Evolutionary conservation across 2,888 invertebrate species (phyloP).

Genomic region (Osmoderma eremita): DNA sequence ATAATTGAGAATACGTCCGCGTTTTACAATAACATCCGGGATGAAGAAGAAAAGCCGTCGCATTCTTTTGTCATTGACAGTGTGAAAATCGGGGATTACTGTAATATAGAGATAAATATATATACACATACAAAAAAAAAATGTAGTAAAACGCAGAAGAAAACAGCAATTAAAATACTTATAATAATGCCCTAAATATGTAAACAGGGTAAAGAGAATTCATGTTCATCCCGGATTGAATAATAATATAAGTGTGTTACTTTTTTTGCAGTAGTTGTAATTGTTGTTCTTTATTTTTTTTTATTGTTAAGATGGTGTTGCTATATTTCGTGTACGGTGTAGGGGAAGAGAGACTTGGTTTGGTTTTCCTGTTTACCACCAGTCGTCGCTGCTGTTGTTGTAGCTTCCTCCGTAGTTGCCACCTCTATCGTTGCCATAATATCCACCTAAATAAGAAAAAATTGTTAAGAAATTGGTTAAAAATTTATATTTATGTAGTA

Average conservation of each 20-base stretch:
- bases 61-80: no score
- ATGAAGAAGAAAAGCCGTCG: no score
- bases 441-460: constrained; percentile 53
- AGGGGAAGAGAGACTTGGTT: constrained; percentile 5
- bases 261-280: constrained; percentile 6
- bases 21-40: no score
- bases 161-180: constrained; percentile 38
- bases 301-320: constrained; percentile 28
- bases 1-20: no score
- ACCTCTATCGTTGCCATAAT: constrained; percentile 58
- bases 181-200: constrained; percentile 43
- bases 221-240: constrained; percentile 40
- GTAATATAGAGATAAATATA: constrained; percentile 42
- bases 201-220: constrained; percentile 43
- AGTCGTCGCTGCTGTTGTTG: constrained; percentile 58
- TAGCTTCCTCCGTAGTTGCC: constrained; percentile 62
- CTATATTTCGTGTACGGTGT: neutral
- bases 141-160: neutral
- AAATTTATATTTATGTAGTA: no score
- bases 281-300: constrained; percentile 6
- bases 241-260: neutral
- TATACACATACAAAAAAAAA: constrained; percentile 25
- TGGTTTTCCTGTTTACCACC: constrained; percentile 57
- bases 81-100: no score
- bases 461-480: constrained; percentile 19